Evolutionary conservation across 2,113 vertebrate genomes (phyloP).

Genomic region (Bungarus multicinctus): DNA sequence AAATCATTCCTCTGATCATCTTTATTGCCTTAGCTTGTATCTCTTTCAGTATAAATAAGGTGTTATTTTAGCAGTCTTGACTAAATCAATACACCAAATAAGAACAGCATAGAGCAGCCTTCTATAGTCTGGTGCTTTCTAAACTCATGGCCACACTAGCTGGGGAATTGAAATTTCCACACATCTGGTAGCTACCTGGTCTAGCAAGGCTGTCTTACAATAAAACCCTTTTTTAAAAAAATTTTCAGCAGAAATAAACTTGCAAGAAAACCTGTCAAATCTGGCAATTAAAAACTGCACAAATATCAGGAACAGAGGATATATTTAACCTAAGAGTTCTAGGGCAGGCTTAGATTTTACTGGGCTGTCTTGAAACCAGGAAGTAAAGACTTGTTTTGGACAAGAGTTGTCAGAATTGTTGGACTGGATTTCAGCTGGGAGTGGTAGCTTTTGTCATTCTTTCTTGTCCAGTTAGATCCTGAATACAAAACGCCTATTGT

Average conservation of each 20-base stretch:
- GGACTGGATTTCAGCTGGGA: not conserved
- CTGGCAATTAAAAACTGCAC: not conserved
- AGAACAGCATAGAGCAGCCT: not conserved
- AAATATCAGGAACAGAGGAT: not conserved
- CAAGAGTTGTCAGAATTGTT: not conserved
- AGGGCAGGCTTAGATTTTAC: not conserved
- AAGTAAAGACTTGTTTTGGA: accelerated
- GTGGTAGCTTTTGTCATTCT: not conserved
- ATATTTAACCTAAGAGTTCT: not conserved
- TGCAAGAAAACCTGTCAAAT: not conserved
- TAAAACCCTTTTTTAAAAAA: not conserved
- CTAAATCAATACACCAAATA: not conserved
- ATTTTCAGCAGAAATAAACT: not conserved
- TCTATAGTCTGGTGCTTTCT: not conserved
- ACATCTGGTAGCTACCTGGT: not conserved
- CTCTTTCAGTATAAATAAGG: not conserved
- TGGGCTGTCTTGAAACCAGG: not conserved
- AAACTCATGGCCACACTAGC: not conserved
- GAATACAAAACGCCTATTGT: not conserved
- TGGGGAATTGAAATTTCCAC: not conserved
- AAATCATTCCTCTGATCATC: not conserved
- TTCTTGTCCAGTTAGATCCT: not conserved
- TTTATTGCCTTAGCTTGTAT: not conserved
- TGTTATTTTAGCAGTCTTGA: not conserved
- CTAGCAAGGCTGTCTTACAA: not conserved